Percentiles rank a stretch among this genome's conserved stretches.
These are phyloP conservation scores for Drosophila tsacasi DNA, from an alignment of 1,140 invertebrate genomes.

Conservation along the genomic window DNA sequence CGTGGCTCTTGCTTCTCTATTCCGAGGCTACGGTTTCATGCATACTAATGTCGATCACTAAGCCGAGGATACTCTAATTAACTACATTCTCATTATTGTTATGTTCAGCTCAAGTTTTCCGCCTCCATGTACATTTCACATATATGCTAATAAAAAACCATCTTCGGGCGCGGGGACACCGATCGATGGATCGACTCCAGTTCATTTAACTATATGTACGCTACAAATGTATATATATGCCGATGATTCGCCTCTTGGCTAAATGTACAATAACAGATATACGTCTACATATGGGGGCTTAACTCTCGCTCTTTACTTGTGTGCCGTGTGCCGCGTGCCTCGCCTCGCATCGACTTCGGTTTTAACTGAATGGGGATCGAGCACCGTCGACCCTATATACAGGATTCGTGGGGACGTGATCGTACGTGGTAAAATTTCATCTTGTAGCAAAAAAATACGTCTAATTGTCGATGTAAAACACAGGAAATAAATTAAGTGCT, in stretches of 20 bases:
- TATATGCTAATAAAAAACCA: constrained; percentile 56
- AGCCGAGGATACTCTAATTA: constrained; percentile 63
- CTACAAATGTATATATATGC: constrained; percentile 39
- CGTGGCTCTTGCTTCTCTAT: constrained; percentile 37
- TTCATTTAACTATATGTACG: constrained; percentile 54
- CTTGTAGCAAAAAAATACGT: constrained; percentile 71
- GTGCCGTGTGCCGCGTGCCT: neutral
- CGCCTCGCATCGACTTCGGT: constrained; percentile 13
- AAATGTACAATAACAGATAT: constrained; percentile 74
- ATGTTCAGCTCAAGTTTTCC: constrained; percentile 77
- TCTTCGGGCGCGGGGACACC: constrained; percentile 24
- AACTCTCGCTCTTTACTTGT: constrained; percentile 3
- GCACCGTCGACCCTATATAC: constrained; percentile 48
- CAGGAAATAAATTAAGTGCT: constrained; percentile 75
- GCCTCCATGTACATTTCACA: constrained; percentile 58
- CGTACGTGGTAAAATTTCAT: constrained; percentile 67
- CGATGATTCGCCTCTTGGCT: constrained; percentile 56
- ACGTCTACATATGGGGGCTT: constrained; percentile 17
- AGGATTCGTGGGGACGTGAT: constrained; percentile 42
- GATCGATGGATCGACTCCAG: constrained; percentile 30
- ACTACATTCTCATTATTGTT: constrained; percentile 78
- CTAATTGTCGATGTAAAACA: constrained; percentile 78
- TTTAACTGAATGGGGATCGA: constrained; percentile 34
- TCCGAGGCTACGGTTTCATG: constrained; percentile 20
- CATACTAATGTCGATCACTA: constrained; percentile 46